Evolutionary conservation across 2,888 invertebrate genomes (phyloP), one percentile per base, ranked within the genome.

Genomic region (Melieria picta): DNA sequence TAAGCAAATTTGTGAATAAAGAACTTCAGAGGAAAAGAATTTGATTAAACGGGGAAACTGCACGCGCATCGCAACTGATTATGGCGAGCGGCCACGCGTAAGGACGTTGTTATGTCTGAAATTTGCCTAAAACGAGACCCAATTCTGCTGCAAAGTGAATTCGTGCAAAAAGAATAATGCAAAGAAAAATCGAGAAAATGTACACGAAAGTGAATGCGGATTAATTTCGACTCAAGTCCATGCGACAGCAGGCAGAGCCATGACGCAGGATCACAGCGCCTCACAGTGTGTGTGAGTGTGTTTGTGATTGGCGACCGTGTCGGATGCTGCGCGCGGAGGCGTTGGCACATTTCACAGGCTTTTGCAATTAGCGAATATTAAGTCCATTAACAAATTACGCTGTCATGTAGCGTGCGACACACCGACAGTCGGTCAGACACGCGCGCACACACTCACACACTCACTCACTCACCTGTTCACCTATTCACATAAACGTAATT

Each of bases 311-410:
- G 42, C 58, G 11, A 30, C 30, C 30, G 30, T 30, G 30, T 30
- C 30, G 30, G 30, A 30, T 30, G 30, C 30, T 30, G 30, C 30
- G 30, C 30, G 30, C 30, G 30, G 30, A 30, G 30, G 30, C 30
- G 30, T 30, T 30, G 30, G 30, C 30, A 30, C 30, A 30, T 30
- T 30, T 30, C 30, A 30, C 30, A 30, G 30, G 30, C 16, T 58
- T 58, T 64, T 42, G 16, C 52, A 65, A 52, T 65, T 65, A 52
- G 65, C 55, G 42, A 65, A 65, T n/a, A 50, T 52, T 52, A 65
- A 65, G 45, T 65, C 65, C 65, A 65, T 65, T 65, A 65, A 65
- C 65, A 65, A 65, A 65, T 65, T 50, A 52, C 3, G 55, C 42
- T 65, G 65, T 9, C 52, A 62, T 11, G 9, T 13, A 6, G 52